Base-by-base conservation (phyloP, 2,797 vertebrate genomes). In the Cynopterus sphinx region DNA sequence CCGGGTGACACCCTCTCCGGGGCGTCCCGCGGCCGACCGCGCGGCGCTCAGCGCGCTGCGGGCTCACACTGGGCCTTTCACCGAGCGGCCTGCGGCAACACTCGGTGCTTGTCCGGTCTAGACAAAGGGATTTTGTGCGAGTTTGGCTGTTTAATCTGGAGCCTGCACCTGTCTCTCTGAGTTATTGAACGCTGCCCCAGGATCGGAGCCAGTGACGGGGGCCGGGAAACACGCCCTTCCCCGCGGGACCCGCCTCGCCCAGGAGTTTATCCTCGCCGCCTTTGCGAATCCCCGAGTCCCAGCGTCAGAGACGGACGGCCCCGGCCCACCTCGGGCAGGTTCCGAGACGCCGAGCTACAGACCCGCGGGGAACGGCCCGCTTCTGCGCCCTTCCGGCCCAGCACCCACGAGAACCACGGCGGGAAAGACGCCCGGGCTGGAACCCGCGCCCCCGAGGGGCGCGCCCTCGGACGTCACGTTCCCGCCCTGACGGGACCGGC, bases 61-160 rank as follows among this genome's bases (percentile, higher is more conserved):
- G 93, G 55, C 0, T 92, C 93, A 99, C 99, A 99, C 97, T 98
- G 96, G 96, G 97, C 93, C 36, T 96, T 98, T 99, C 98, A 99
- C 98, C 96, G 53, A 82, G 93, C 95, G 57, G 9, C 86, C 96
- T 86, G 97, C 41, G 89, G 63, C 79, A 97, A 98, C 98, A 98
- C 98, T 98, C 84, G 49, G 77, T 90, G 97, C 97, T 98, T 99
- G 98, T 99, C 98, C 98, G 26, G 33, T 93, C 1, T 39, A 89
- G 97, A 99, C 98, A 99, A 98, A 98, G 98, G 96, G 95, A 53
- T 96, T 94, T 96, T 99, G 98, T 99, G 77, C 33, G 92, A 33
- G 73, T 95, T 92, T 98, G 98, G 97, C 97, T 97, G 93, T 98
- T 95, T 97, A 97, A 98, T 98, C 98, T 97, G 97, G 98, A 98